These are phyloP conservation scores for Onchidella celtica DNA, from an alignment of 2,888 invertebrate species.

Conservation along the genomic window DNA sequence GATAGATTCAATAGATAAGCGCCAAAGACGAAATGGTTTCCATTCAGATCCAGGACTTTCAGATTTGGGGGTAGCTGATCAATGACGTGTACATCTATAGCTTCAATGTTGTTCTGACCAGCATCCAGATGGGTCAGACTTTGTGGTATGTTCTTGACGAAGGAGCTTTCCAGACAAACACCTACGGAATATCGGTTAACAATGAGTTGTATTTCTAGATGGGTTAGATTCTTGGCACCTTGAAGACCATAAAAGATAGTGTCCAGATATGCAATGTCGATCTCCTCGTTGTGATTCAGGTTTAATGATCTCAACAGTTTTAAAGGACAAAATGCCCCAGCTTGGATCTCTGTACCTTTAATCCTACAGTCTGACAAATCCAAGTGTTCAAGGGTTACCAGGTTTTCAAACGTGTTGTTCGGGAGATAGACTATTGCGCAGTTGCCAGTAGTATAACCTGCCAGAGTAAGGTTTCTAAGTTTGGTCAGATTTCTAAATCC, in stretches of 20 bases:
- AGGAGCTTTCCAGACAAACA: not conserved
- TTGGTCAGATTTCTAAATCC: not conserved
- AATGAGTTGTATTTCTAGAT: not conserved
- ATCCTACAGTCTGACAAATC: not conserved
- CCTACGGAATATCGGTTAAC: not conserved
- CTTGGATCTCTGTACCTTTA: not conserved
- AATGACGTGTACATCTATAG: not conserved
- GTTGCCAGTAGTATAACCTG: not conserved
- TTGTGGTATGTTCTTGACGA: not conserved
- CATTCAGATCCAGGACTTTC: not conserved
- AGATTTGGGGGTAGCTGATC: not conserved
- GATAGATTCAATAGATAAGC: not conserved
- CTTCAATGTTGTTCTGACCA: not conserved
- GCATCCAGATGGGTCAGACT: not conserved
- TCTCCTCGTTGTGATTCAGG: not conserved
- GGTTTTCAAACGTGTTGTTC: not conserved
- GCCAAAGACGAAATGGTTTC: not conserved
- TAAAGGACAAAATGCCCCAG: not conserved
- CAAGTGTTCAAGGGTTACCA: not conserved
- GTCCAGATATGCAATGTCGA: not conserved
- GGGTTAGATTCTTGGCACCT: not conserved
- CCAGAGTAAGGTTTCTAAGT: not conserved
- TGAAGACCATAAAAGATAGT: not conserved
- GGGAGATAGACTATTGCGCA: not conserved
- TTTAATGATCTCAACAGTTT: not conserved